phyloP scores from a whole-genome alignment of 2,888 invertebrate species.

The Drosophila kuntzei region DNA sequence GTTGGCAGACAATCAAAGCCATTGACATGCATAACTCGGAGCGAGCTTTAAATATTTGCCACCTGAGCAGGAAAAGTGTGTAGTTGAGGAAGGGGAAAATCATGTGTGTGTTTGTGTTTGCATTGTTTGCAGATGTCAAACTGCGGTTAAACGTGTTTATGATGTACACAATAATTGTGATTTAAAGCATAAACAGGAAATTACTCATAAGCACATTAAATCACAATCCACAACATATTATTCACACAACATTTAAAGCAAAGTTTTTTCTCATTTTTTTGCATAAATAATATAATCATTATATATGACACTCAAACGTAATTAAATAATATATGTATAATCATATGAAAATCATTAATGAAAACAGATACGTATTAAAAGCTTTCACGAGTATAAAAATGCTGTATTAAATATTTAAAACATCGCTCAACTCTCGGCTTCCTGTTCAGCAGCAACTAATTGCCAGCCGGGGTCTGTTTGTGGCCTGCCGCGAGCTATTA shows the following conservation, averaged over 20 bases:
- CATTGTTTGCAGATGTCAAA: slow-evolving; percentile 57
- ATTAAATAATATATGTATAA: slow-evolving; percentile 30
- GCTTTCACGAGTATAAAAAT: slow-evolving; percentile 5
- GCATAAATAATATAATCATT: slow-evolving; percentile 14
- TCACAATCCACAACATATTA: background rate
- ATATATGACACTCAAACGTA: slow-evolving; percentile 20
- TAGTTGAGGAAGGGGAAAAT: background rate
- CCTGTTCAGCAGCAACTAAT: slow-evolving; percentile 53
- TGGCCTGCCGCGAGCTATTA: slow-evolving; percentile 51
- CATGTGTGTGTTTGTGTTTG: background rate
- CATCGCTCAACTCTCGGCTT: slow-evolving; percentile 5
- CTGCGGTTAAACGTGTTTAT: slow-evolving; percentile 63
- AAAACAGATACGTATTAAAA: slow-evolving; percentile 2
- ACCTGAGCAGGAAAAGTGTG: slow-evolving; percentile 11
- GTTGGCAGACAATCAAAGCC: slow-evolving; percentile 14
- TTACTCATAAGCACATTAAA: slow-evolving; percentile 7
- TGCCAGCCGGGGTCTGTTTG: slow-evolving; percentile 50
- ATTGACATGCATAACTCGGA: slow-evolving; percentile 34
- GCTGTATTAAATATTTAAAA: slow-evolving; percentile 32
- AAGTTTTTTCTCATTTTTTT: slow-evolving; percentile 1
- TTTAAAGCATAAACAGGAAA: slow-evolving; percentile 7
- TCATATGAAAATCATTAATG: slow-evolving; percentile 16
- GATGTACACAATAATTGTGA: slow-evolving; percentile 29
- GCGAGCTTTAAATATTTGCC: slow-evolving; percentile 36
- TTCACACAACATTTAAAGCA: slow-evolving; percentile 1